Evolutionary conservation across 2,797 vertebrate species (phyloP).

Genomic region (Babyrousa celebensis): DNA sequence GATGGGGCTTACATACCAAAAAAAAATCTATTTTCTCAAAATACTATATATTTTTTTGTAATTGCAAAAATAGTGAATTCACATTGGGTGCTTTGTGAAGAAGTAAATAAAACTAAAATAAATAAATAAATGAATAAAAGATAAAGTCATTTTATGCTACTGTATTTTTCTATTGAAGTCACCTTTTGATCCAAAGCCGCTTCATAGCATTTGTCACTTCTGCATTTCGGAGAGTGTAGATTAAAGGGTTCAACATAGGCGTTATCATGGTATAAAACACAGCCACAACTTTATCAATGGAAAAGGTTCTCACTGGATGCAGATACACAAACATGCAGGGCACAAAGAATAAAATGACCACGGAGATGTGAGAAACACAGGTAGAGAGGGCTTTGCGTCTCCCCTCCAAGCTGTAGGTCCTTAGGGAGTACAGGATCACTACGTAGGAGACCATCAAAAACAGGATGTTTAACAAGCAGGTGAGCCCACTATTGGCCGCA

Average conservation of each 20-base stretch:
- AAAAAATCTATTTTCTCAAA: neutral
- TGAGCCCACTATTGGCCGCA: slow-evolving; percentile 66
- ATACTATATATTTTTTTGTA: neutral
- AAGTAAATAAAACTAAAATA: neutral
- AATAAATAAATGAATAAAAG: neutral
- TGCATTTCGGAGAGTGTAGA: slow-evolving; percentile 69
- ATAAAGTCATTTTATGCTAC: neutral
- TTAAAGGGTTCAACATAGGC: slow-evolving; percentile 67
- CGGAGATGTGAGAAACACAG: neutral
- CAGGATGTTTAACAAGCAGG: slow-evolving; percentile 61
- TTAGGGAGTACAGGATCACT: slow-evolving; percentile 47
- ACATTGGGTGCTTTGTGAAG: neutral
- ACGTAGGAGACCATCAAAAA: slow-evolving; percentile 34
- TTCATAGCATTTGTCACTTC: slow-evolving; percentile 71
- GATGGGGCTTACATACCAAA: neutral
- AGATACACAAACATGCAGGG: slow-evolving; percentile 71
- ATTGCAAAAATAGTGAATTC: neutral
- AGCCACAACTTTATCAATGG: slow-evolving; percentile 68
- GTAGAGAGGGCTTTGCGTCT: slow-evolving; percentile 49
- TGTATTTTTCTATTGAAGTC: neutral
- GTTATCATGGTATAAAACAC: slow-evolving; percentile 72
- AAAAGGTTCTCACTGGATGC: neutral
- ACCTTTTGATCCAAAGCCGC: slow-evolving; percentile 42
- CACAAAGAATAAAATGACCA: slow-evolving; percentile 47
- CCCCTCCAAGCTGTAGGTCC: neutral